A percentile compares a stretch with the other conserved stretches of the same genome.
These are phyloP conservation scores for Chloropsis hardwickii DNA, from an alignment of 2,113 vertebrate species.

Conservation along the genomic window DNA sequence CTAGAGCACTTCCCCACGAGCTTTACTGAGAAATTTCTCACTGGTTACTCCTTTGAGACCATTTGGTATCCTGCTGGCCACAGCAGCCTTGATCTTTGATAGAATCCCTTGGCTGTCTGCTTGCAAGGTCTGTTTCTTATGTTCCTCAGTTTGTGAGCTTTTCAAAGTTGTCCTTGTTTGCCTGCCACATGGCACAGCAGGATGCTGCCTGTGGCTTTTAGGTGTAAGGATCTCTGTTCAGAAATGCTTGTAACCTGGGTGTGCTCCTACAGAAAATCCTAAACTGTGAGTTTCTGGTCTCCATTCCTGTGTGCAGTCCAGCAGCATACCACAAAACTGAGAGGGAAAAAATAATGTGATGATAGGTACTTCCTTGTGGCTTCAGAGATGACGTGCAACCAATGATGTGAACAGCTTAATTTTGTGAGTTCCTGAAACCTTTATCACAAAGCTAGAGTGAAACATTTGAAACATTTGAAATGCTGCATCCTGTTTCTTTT, in stretches of 20 bases:
- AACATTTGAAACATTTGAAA: constrained; percentile 39
- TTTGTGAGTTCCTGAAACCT: not conserved
- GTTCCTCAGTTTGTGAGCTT: not conserved
- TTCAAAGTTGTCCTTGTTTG: not conserved
- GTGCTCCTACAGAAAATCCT: not conserved
- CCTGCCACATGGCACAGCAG: not conserved
- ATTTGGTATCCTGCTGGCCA: not conserved
- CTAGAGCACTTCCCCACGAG: not conserved
- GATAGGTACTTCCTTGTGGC: constrained; percentile 35
- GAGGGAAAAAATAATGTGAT: not conserved
- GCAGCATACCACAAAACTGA: not conserved
- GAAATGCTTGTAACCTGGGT: not conserved
- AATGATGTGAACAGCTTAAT: not conserved
- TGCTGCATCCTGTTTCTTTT: constrained; percentile 35
- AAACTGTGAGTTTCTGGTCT: not conserved
- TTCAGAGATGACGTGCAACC: not conserved
- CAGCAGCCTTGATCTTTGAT: not conserved
- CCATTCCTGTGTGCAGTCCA: not conserved
- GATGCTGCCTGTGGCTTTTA: not conserved
- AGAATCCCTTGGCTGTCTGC: not conserved
- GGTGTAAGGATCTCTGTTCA: not conserved
- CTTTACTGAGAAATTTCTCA: not conserved
- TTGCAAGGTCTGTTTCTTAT: not conserved
- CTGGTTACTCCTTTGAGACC: not conserved
- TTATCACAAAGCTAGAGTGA: not conserved